Evolutionary conservation across 2,113 vertebrate genomes (phyloP).

Genomic region (Paracanthobrama guichenoti): DNA sequence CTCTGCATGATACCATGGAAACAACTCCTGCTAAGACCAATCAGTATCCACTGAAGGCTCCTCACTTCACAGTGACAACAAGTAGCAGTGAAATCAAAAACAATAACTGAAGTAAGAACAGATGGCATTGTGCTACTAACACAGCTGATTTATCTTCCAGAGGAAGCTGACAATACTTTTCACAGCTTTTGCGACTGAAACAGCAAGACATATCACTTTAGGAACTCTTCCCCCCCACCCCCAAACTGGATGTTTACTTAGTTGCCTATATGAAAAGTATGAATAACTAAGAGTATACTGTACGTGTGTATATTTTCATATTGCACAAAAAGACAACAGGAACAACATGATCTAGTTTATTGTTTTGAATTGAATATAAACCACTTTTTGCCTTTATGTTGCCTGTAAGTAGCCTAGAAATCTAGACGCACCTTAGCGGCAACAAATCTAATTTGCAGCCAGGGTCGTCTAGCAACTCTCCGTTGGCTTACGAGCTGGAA

Average conservation of each 20-base stretch:
- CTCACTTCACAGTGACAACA: slow-evolving; percentile 36
- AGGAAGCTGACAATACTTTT: not conserved
- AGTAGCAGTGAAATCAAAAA: slow-evolving; percentile 28
- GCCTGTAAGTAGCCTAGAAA: too few species aligned
- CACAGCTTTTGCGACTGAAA: slow-evolving; percentile 1
- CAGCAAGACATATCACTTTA: not conserved
- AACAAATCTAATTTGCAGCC: too few species aligned
- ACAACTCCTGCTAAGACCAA: slow-evolving; percentile 24
- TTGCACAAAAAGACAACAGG: not conserved
- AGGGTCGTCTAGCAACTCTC: too few species aligned
- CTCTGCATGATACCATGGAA: slow-evolving; percentile 19
- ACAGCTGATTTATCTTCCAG: slow-evolving; percentile 19
- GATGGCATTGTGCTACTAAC: not conserved
- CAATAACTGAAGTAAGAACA: not conserved
- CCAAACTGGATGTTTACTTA: too few species aligned
- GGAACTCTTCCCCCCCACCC: too few species aligned
- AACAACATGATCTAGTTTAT: not conserved
- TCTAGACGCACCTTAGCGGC: too few species aligned
- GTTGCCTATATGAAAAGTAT: too few species aligned
- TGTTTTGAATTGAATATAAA: not conserved
- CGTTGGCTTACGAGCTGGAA: too few species aligned
- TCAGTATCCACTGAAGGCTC: not conserved
- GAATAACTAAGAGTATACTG: not conserved
- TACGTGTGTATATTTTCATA: not conserved
- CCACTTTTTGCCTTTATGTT: too few species aligned